Percentiles rank a stretch among this genome's conserved stretches.
These are phyloP conservation scores for Chiropotes sagulatus DNA, from an alignment of 2,797 vertebrate species.

Conservation along the genomic window DNA sequence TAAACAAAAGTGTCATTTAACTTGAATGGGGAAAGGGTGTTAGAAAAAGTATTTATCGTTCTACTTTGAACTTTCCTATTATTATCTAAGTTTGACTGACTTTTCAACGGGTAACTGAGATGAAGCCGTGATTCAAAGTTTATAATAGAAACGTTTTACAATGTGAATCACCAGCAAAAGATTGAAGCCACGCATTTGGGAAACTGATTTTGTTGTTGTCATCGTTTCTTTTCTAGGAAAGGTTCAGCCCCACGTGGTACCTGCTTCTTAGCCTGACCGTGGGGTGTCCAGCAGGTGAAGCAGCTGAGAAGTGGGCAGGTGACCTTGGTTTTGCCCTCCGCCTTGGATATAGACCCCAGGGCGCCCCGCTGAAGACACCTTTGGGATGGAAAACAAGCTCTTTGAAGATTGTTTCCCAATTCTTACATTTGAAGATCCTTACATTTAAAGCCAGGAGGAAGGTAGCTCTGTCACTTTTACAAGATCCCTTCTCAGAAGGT, in stretches of 20 bases:
- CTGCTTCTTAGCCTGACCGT: background rate
- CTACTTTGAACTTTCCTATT: constrained; percentile 71
- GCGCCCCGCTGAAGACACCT: rapidly evolving
- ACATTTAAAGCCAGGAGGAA: rapidly evolving
- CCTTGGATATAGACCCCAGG: background rate
- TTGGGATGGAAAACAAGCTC: rapidly evolving
- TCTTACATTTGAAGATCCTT: background rate
- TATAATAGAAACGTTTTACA: constrained; percentile 75
- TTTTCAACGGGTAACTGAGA: constrained; percentile 66
- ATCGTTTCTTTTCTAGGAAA: background rate
- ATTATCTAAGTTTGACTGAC: constrained; percentile 65
- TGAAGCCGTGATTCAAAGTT: background rate
- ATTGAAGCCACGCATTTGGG: constrained; percentile 42
- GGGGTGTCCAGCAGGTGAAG: rapidly evolving
- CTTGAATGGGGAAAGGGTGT: constrained; percentile 71
- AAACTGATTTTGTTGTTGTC: background rate
- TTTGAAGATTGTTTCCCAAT: too few species aligned
- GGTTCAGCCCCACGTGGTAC: rapidly evolving
- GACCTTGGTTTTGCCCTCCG: background rate
- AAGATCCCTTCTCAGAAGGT: background rate
- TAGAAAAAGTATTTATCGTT: constrained; percentile 75
- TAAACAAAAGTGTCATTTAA: constrained; percentile 84
- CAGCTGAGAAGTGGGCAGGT: rapidly evolving
- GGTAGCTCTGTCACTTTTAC: rapidly evolving
- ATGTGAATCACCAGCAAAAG: constrained; percentile 72